phyloP scores from a whole-genome alignment of 2,797 vertebrate species.

The Synanceia verrucosa region DNA sequence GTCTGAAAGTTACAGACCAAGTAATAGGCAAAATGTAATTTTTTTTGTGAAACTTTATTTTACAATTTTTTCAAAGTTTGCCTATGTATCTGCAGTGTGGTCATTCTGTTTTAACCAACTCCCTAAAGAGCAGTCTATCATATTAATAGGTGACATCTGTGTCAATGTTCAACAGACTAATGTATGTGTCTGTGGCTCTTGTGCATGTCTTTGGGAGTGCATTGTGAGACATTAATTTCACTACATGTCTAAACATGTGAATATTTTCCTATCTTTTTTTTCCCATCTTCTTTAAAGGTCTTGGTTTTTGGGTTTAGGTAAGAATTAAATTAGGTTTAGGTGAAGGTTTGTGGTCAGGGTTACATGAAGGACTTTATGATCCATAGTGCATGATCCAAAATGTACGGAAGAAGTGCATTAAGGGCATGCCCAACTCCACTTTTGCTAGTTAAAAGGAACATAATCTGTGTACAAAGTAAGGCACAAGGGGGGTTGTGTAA shows the following conservation, averaged over 20 bases:
- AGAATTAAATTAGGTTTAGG: neutral
- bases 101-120: constrained; percentile 12
- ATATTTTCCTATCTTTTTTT: neutral
- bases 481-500: neutral
- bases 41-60: neutral
- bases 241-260: neutral
- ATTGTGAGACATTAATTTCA: neutral
- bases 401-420: no score
- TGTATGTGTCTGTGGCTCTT: neutral
- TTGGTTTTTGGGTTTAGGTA: neutral
- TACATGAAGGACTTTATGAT: neutral
- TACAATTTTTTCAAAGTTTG: neutral
- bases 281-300: neutral
- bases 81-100: constrained; percentile 30
- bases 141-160: no score
- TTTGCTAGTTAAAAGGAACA: neutral
- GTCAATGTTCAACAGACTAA: constrained; percentile 33
- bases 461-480: neutral
- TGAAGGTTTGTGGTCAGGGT: no score
- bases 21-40: no score
- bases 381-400: neutral
- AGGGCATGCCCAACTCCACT: neutral
- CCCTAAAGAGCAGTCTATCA: constrained; percentile 28
- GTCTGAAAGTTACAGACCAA: constrained; percentile 14
- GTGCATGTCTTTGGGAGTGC: neutral